Evolutionary conservation across 64 coral and sea anemone genomes (phyloP).

Genomic region (Actinia tenebrosa): DNA sequence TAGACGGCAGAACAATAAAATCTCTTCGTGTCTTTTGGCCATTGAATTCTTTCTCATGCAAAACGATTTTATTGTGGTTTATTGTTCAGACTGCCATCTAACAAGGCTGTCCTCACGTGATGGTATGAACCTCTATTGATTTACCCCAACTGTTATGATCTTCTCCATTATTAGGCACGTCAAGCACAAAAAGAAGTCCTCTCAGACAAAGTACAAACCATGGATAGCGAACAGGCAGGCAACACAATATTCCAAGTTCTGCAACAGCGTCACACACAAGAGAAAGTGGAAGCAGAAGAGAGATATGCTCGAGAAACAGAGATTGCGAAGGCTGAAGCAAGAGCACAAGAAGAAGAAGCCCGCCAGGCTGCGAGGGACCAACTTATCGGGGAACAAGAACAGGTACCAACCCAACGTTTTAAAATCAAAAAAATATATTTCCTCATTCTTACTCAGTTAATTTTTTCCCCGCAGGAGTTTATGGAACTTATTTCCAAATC

Average conservation of each 20-base stretch:
- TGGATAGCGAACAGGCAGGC: constrained; percentile 80
- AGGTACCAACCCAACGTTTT: constrained; percentile 28
- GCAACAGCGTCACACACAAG: constrained; percentile 90
- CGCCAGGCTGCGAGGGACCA: constrained; percentile 83
- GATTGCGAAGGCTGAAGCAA: constrained; percentile 78
- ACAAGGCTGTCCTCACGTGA: too few relatives aligned
- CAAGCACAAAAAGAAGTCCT: constrained; percentile 73
- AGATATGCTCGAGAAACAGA: constrained; percentile 68
- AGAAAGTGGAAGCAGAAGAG: constrained; percentile 81
- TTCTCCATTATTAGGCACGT: constrained; percentile 29
- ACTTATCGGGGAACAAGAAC: constrained; percentile 82
- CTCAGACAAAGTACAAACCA: constrained; percentile 65
- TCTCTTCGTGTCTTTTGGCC: too few relatives aligned
- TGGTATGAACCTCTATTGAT: too few relatives aligned
- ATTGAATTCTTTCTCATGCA: too few relatives aligned
- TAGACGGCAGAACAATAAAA: too few relatives aligned
- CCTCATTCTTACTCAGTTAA: neutral
- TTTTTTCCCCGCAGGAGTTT: constrained; percentile 53
- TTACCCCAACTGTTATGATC: too few relatives aligned
- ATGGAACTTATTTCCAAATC: constrained; percentile 83
- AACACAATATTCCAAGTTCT: constrained; percentile 90
- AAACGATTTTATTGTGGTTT: too few relatives aligned
- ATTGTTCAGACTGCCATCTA: too few relatives aligned
- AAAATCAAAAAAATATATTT: too few relatives aligned
- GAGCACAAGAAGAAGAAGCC: constrained; percentile 73